Base-by-base conservation (phyloP, 2,113 vertebrate genomes). In the Baryphthengus martii region DNA sequence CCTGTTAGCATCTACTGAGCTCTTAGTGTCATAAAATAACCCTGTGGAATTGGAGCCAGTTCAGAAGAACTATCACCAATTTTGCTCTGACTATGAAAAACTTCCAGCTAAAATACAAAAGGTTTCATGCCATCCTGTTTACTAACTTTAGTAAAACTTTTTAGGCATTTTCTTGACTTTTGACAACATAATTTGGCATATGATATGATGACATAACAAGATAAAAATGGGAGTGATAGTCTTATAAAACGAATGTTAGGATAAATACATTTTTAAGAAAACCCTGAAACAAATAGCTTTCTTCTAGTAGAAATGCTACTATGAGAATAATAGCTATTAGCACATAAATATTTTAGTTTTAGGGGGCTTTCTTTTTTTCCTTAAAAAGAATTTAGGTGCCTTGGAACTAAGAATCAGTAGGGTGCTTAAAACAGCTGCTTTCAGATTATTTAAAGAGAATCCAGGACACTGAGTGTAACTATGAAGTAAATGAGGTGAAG, bases 391-490 rank as follows among this genome's bases (percentile, higher is more conserved):
- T 96, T 96, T 96, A 96, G 79, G 89, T 97, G 91, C 95, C 93
- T 94, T 96, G 70, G 59, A 96, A 89, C 90, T 97, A 96, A 93
- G 96, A 96, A 97, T 96, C 91, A 93, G 56, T 75, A 92, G 86
- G 90, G 77, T 93, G 85, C 91, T 97, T 95, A 96, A 97, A 97
- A 89, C 95, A 97, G 89, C 94, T 97, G 90, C 93, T 98, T 97
- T 97, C 89, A n/a, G 77, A 89, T 87, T 88, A 95, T 94, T 97
- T 96, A 96, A 93, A 95, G 96, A 95, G 96, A 97, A 97, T 96
- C 95, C 92, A 93, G 91, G 95, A 98, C 97, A 63, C 70, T 91
- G 87, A 97, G 89, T 90, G 93, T 95, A 96, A 90, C 80, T 92
- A 77, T 97, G 68, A 93, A 47, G 26, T 93, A 94, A 97, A 49